Conservation (phyloP, 2,888 invertebrate genomes). For the Eilema caniola region DNA sequence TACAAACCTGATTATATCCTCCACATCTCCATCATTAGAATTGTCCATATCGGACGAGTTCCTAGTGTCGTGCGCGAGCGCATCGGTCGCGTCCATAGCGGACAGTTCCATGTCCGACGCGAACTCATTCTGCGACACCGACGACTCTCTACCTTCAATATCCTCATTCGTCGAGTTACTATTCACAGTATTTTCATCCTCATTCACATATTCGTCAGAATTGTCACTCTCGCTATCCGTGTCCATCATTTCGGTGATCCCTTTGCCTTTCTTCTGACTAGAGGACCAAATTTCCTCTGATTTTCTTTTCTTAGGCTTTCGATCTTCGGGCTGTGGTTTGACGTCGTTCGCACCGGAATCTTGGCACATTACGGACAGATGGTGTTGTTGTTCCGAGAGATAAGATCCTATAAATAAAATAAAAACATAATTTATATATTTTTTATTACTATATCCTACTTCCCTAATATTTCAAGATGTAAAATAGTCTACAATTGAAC, state of each 20-base stretch:
- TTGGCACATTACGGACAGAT: constrained; percentile 78
- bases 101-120: constrained; percentile 89
- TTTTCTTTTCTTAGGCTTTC: constrained; percentile 88
- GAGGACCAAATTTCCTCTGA: constrained; percentile 87
- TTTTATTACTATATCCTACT: too few species aligned
- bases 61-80: constrained; percentile 79
- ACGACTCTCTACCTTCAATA: constrained; percentile 75
- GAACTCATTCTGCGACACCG: constrained; percentile 86
- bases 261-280: constrained; percentile 88
- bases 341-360: constrained; percentile 64
- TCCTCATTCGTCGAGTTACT: constrained; percentile 82
- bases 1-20: constrained; percentile 86
- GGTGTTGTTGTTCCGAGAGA: constrained; percentile 82
- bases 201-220: constrained; percentile 77
- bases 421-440: neutral
- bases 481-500: too few species aligned
- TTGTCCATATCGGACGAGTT: constrained; percentile 87
- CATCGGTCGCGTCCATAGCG: constrained; percentile 88
- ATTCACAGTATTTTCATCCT: constrained; percentile 81
- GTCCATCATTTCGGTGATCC: constrained; percentile 87
- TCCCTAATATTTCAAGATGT: too few species aligned
- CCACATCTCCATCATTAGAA: constrained; percentile 87
- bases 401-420: constrained; percentile 67
- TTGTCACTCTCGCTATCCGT: constrained; percentile 87
- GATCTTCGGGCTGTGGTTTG: constrained; percentile 74